Conservation (phyloP, 1,140 invertebrate genomes). For the Pomphorhynchus laevis region DNA sequence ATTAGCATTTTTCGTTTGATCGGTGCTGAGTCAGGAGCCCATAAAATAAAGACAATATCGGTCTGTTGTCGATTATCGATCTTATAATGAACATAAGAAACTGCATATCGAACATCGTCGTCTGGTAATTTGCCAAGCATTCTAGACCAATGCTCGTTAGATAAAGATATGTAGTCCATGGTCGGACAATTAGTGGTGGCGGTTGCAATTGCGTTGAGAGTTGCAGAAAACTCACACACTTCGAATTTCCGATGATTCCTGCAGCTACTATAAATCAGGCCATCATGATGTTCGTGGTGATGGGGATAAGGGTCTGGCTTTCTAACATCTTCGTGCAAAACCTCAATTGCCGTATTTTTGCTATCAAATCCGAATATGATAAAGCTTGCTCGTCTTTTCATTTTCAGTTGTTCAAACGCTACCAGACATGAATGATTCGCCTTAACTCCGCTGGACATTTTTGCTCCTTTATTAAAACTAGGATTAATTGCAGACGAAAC, state of each 20-base stretch:
- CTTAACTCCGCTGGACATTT: slow-evolving; percentile 10
- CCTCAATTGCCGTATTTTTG: slow-evolving; percentile 4
- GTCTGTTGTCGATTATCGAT: slow-evolving; percentile 7
- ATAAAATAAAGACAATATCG: slow-evolving; percentile 8
- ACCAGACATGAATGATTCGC: slow-evolving; percentile 7
- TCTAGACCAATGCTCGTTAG: slow-evolving; percentile 2
- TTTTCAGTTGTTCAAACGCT: slow-evolving; percentile 8
- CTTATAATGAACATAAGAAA: slow-evolving; percentile 8
- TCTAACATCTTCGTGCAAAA: slow-evolving; percentile 1
- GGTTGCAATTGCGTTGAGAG: too few species aligned
- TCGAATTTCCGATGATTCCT: too few species aligned
- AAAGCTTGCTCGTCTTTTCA: slow-evolving; percentile 6
- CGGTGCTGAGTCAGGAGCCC: slow-evolving; percentile 66
- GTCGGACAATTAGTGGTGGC: too few species aligned
- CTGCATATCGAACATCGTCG: slow-evolving; percentile 8
- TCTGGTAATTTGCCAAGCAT: slow-evolving; percentile 7
- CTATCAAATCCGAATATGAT: slow-evolving; percentile 7
- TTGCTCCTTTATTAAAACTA: too few species aligned
- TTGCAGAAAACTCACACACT: too few species aligned
- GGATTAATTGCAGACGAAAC: too few species aligned
- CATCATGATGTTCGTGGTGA: too few species aligned
- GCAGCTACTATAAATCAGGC: too few species aligned
- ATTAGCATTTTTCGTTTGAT: slow-evolving; percentile 98
- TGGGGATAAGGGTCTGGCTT: too few species aligned
- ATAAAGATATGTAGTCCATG: too few species aligned